Evolutionary conservation across 1,140 invertebrate species (phyloP).

Genomic region (Drosophila fuyamai): DNA sequence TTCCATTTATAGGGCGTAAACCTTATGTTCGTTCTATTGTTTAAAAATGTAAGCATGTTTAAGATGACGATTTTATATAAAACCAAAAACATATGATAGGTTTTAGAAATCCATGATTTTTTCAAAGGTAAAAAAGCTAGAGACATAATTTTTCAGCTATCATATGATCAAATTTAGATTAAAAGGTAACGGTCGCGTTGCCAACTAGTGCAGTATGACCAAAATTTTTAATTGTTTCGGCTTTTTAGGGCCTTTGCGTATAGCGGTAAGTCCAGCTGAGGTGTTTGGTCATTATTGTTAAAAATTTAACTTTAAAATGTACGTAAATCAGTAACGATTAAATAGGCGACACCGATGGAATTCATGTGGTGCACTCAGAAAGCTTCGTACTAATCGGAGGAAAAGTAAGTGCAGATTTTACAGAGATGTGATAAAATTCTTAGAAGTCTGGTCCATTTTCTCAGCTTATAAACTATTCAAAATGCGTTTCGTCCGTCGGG

Average conservation of each 20-base stretch:
- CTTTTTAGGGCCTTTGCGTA: neutral
- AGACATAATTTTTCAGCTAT: too few relatives aligned
- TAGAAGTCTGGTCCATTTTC: neutral
- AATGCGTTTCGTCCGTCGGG: constrained; percentile 46
- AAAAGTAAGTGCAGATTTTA: neutral
- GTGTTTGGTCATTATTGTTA: constrained; percentile 8
- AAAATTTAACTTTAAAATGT: constrained; percentile 15
- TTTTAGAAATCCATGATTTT: too few relatives aligned
- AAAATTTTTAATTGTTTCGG: neutral
- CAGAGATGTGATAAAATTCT: neutral
- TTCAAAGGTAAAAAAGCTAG: too few relatives aligned
- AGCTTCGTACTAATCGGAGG: neutral
- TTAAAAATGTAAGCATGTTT: too few relatives aligned
- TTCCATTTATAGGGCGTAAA: too few relatives aligned
- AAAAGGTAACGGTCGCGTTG: constrained; percentile 1
- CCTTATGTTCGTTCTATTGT: too few relatives aligned
- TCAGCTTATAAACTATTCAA: constrained; percentile 30
- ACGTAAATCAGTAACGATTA: constrained; percentile 2
- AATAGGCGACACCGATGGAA: neutral
- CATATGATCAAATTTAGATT: neutral
- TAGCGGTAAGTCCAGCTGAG: constrained; percentile 15
- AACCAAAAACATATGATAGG: too few relatives aligned
- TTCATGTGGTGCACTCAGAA: too few relatives aligned
- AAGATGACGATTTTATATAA: too few relatives aligned
- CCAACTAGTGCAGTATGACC: constrained; percentile 11